Evolutionary conservation across 2,888 invertebrate species (phyloP), one percentile per base, ranked within the genome.

Genomic region (Syrphus vitripennis): DNA sequence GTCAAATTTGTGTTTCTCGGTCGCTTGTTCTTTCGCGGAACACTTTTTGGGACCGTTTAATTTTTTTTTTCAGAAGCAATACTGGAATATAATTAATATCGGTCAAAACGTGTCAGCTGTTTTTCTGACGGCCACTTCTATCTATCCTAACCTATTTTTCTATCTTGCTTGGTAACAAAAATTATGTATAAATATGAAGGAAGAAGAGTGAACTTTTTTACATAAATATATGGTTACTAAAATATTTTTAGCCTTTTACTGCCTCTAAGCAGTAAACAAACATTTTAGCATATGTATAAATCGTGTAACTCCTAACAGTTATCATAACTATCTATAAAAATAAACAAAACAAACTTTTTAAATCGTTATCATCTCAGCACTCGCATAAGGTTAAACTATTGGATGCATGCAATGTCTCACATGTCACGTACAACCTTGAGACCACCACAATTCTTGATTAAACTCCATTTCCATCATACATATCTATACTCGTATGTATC

Each of bases 341-440:
- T 1, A n/a, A 4, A 21, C 1, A 55, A 70, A 34, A 71, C 16
- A 67, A 45, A 24, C 59, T 50, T 80, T 80, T 76, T 67, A 67
- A 84, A 76, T 75, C 70, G 70, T 79, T 74, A 65, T 74, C 80
- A 72, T 72, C 72, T 82, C n/a, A 2, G 70, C 45, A 37, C 69
- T 86, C 86, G 72, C 74, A 86, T 77, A 53, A 48, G 70, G 70
- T 42, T 69, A 63, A 75, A 70, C 75, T 40, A 70, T 75, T 3
- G 50, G 42, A 74, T 72, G 72, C 86, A 82, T 86, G 86, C 81
- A 82, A 84, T 74, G 72, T 29, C 71, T 45, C 48, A 57, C 34
- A 81, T 77, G 84, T 74, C 77, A 81, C 81, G 81, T 81, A 71
- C 24, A 69, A 26, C 81, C 67, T 69, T 69, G 72, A 65, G 37